Conservation (phyloP, 2,797 vertebrate species). For the Garrulus glandarius region DNA sequence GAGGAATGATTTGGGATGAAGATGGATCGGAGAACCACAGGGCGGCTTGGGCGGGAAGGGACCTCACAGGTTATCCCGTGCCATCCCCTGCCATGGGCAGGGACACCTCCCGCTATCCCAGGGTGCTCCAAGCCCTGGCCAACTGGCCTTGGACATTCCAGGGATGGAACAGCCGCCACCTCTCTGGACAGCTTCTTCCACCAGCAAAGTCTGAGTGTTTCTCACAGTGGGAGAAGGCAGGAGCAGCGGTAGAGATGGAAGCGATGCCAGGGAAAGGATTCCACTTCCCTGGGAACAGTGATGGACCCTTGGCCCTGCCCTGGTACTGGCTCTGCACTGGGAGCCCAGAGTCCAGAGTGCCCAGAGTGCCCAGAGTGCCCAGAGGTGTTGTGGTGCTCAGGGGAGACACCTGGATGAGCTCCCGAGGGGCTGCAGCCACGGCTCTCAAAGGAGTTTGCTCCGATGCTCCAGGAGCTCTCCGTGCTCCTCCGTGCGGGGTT, state of each 20-base stretch:
- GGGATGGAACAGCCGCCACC: neutral
- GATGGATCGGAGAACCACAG: neutral
- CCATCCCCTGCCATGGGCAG: neutral
- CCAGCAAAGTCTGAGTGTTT: rapidly evolving
- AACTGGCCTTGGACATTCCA: neutral
- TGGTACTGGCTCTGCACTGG: rapidly evolving
- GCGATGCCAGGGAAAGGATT: rapidly evolving
- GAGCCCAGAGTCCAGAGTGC: rapidly evolving
- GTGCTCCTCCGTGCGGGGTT: rapidly evolving
- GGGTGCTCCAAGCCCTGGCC: neutral
- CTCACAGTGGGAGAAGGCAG: rapidly evolving
- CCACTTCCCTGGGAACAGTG: neutral
- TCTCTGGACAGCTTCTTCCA: neutral
- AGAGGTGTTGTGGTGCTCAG: neutral
- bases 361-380: too few relatives aligned
- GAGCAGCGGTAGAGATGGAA: neutral
- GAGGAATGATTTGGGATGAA: neutral
- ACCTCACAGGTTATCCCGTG: neutral
- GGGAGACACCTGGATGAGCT: neutral
- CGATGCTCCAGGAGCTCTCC: rapidly evolving
- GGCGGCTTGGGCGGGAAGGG: neutral
- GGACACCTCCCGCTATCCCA: neutral
- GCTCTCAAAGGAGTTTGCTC: rapidly evolving
- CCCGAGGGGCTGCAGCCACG: rapidly evolving
- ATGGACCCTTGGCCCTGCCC: neutral